Percentiles rank a stretch among this genome's conserved stretches.
Conservation (phyloP, 2,888 invertebrate genomes). For the Epinotia ramella region DNA sequence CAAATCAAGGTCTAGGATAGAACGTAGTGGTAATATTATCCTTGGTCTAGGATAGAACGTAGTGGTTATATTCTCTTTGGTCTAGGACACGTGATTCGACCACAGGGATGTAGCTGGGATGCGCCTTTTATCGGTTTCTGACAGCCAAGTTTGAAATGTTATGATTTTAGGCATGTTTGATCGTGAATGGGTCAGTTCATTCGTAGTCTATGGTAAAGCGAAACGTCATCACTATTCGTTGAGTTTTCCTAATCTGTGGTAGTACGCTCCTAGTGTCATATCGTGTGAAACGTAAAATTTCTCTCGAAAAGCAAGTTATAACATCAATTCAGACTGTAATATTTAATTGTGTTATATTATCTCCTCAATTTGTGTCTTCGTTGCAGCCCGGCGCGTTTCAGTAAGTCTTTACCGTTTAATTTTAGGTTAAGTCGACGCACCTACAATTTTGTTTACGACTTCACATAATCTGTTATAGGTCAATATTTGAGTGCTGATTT, state of each 20-base stretch:
- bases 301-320: not conserved
- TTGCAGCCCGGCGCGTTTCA: not conserved
- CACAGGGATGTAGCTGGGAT: no score
- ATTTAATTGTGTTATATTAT: not conserved
- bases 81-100: no score
- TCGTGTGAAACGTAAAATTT: constrained; percentile 15
- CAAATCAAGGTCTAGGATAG: no score
- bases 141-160: not conserved
- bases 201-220: not conserved
- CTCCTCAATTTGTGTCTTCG: not conserved
- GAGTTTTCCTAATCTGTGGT: not conserved
- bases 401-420: constrained; percentile 16
- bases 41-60: no score
- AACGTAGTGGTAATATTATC: no score
- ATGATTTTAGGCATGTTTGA: not conserved
- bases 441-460: constrained; percentile 32
- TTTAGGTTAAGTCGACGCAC: constrained; percentile 31
- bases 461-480: constrained; percentile 14
- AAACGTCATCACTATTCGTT: not conserved
- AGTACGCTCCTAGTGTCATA: constrained; percentile 14
- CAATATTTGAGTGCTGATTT: constrained; percentile 30
- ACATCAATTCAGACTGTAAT: not conserved
- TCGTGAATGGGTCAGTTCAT: not conserved
- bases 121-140: not conserved
- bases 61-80: no score